Evolutionary conservation across 1,140 invertebrate genomes (phyloP).

Genomic region (Brachionus koreanus): DNA sequence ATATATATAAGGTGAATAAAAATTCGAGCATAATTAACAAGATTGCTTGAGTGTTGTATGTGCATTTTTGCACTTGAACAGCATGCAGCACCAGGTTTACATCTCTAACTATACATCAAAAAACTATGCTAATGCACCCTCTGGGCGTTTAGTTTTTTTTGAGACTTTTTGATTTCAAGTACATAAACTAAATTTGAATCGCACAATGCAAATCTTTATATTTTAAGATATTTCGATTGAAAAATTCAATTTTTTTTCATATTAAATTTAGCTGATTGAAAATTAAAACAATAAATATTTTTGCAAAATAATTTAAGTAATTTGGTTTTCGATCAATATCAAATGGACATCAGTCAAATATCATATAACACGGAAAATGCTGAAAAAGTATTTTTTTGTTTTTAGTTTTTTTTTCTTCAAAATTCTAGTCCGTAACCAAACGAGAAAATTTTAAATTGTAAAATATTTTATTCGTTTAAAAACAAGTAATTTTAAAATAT

Average conservation of each 20-base stretch:
- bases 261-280: slow-evolving; percentile 5
- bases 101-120: not conserved
- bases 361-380: not conserved
- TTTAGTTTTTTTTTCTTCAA: not conserved
- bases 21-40: slow-evolving; percentile 30
- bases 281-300: not conserved
- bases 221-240: not conserved
- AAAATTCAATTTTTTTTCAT: not conserved
- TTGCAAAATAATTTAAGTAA: not conserved
- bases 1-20: not conserved
- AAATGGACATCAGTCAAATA: slow-evolving; percentile 22
- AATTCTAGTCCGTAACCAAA: not conserved
- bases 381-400: slow-evolving; percentile 7
- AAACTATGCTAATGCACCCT: not conserved
- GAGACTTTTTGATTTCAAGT: not conserved
- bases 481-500: too few species aligned
- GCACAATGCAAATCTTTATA: slow-evolving; percentile 8
- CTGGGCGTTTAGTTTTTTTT: not conserved
- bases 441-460: too few species aligned
- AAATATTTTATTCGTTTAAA: too few species aligned
- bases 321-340: not conserved
- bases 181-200: slow-evolving; percentile 6
- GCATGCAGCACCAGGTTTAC: not conserved
- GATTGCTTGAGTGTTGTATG: not conserved
- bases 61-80: not conserved